Base-by-base conservation (phyloP, 2,797 vertebrate species). In the Eupleurogrammus muticus region DNA sequence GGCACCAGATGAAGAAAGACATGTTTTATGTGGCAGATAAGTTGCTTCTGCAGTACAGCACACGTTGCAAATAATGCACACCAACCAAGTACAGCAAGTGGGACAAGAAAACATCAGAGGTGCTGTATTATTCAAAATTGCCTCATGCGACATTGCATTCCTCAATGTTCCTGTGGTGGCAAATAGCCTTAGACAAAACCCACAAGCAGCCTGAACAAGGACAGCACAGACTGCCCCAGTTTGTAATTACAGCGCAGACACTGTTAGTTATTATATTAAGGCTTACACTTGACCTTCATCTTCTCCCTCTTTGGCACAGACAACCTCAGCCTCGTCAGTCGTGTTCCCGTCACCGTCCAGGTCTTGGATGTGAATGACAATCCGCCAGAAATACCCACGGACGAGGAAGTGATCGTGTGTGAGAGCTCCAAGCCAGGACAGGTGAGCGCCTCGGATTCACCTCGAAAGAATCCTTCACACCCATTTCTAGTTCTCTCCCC, bases 281-380 rank as follows among this genome's bases (percentile, higher is more conserved):
- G 48, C 40, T 60, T 35, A 59, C 40, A 9, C 64, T 60, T 86
- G 72, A 74, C 80, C 80, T 81, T 74, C 49, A 76, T 73, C 54
- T 52, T 50, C 23, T 70, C n/a, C 67, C 46, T 10, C 35, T 65
- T 28, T 34, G 84, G 92, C 87, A 0, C 93, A 99, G 98, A 96
- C 85, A 97, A 96, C 87, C 96, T 96, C 69, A 92, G 67, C 58
- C 94, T 98, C 46, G 90, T 96, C 86, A 98, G 95, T 79, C 94
- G 95, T 0, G 94, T 96, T 64, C 93, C 95, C 1, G 95, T 99
- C 81, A 95, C 94, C 52, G 90, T 99, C 86, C 96, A 95, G 93
- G 96, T 99, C 56, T 90, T 99, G 69, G 98, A 99, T 59, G 83
- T 98, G 85, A 99, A 99, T 58, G 98, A 99, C 93, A 98, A 99